A percentile compares a stretch with the other conserved stretches of the same genome.
Conservation (phyloP, 2,113 vertebrate species). For the Loxodonta africana region DNA sequence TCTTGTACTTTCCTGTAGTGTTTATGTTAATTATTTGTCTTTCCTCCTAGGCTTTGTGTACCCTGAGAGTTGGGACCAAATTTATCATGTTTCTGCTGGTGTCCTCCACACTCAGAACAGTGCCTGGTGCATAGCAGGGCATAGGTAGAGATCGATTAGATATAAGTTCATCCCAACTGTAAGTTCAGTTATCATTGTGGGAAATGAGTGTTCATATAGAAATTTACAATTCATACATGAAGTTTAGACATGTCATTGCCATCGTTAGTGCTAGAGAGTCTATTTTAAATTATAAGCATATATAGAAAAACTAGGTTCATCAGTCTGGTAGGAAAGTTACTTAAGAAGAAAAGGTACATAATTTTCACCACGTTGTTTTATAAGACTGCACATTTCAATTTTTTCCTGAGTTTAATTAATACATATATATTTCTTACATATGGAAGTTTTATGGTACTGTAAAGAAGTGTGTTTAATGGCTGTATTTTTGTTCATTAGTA, state of each 20-base stretch:
- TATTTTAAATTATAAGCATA: constrained; percentile 62
- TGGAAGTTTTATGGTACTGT: constrained; percentile 78
- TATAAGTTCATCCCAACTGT: background rate
- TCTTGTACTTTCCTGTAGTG: constrained; percentile 21
- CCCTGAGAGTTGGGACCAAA: background rate
- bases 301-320: constrained; percentile 42
- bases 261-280: constrained; percentile 9
- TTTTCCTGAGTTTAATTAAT: constrained; percentile 73
- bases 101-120: background rate
- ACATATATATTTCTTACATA: constrained; percentile 77
- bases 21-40: constrained; percentile 36
- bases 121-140: background rate
- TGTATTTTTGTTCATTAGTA: constrained; percentile 82
- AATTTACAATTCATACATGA: constrained; percentile 62
- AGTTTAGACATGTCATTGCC: constrained; percentile 27
- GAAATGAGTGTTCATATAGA: constrained; percentile 1
- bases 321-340: constrained; percentile 51
- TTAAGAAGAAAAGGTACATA: constrained; percentile 48
- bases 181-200: constrained; percentile 24
- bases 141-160: constrained; percentile 49
- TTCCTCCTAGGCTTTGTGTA: constrained; percentile 5
- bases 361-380: constrained; percentile 25
- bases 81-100: background rate
- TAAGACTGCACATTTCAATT: constrained; percentile 47
- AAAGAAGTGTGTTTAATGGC: constrained; percentile 79